A percentile compares a stretch with the other conserved stretches of the same genome.
These are phyloP conservation scores for Philaethria dido DNA, from an alignment of 2,888 invertebrate species.

Conservation along the genomic window DNA sequence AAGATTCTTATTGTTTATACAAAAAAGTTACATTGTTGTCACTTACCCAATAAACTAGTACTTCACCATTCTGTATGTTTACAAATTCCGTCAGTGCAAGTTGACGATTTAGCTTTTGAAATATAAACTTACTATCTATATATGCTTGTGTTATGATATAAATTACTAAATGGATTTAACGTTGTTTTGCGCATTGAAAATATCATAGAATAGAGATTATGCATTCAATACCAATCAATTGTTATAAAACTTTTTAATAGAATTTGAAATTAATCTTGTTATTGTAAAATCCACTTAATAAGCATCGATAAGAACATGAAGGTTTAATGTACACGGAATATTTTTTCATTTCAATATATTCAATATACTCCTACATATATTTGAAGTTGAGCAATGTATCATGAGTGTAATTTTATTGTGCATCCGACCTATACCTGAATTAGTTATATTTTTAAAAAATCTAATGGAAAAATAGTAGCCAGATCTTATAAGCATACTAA, in stretches of 20 bases:
- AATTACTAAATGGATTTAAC: conserved; percentile 12
- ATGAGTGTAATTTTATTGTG: neutral
- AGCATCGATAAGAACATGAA: conserved; percentile 24
- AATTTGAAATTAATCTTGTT: conserved; percentile 34
- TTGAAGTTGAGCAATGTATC: neutral
- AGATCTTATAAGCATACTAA: too few relatives aligned
- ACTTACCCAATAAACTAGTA: conserved; percentile 13
- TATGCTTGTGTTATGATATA: conserved; percentile 10
- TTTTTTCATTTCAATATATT: conserved; percentile 3
- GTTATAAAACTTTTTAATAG: conserved; percentile 25
- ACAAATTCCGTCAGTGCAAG: conserved; percentile 29
- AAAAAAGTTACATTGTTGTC: neutral
- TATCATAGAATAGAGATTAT: conserved; percentile 14
- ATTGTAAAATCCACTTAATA: conserved; percentile 32
- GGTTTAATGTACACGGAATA: conserved; percentile 24
- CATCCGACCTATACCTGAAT: too few relatives aligned
- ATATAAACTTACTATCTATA: conserved; percentile 18
- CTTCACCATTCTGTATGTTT: conserved; percentile 28
- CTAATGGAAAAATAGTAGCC: too few relatives aligned
- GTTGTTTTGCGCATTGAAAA: conserved; percentile 11
- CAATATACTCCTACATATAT: too few relatives aligned
- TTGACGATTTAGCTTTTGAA: conserved; percentile 20
- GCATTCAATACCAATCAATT: conserved; percentile 17
- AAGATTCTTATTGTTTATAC: neutral
- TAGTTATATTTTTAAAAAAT: too few relatives aligned